Evolutionary conservation across 2,888 invertebrate genomes (phyloP).

Genomic region (Macaria notata): DNA sequence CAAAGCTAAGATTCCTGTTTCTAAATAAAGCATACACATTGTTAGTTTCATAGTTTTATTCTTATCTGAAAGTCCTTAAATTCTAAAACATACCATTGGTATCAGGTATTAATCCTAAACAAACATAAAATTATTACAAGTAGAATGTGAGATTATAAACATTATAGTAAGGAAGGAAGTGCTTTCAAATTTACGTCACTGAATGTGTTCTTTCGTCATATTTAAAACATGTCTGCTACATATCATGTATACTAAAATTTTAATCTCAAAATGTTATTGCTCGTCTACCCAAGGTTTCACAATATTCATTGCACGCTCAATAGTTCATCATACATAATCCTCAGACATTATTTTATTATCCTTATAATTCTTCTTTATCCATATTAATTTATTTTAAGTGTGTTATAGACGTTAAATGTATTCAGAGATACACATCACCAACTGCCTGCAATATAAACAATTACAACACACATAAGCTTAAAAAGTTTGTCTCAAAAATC

Average conservation of each 20-base stretch:
- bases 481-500: slow-evolving; percentile 1
- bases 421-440: slow-evolving; percentile 76
- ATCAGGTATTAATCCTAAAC: slow-evolving; percentile 34
- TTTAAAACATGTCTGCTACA: too few relatives aligned
- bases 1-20: not conserved
- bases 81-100: slow-evolving; percentile 56
- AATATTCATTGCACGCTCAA: too few relatives aligned
- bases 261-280: too few relatives aligned
- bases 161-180: slow-evolving; percentile 12
- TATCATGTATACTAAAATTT: too few relatives aligned
- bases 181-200: slow-evolving; percentile 20
- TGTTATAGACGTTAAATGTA: slow-evolving; percentile 57
- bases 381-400: slow-evolving; percentile 56
- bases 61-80: slow-evolving; percentile 54
- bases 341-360: too few relatives aligned
- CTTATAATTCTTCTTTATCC: slow-evolving; percentile 38
- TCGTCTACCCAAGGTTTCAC: too few relatives aligned
- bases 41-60: slow-evolving; percentile 68
- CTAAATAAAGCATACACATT: slow-evolving; percentile 62
- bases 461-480: slow-evolving; percentile 43
- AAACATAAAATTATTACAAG: slow-evolving; percentile 47
- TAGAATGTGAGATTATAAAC: slow-evolving; percentile 37
- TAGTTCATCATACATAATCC: too few relatives aligned
- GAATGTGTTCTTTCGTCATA: not conserved
- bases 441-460: slow-evolving; percentile 81